A percentile compares a stretch with the other conserved stretches of the same genome.
Evolutionary conservation across 2,797 vertebrate genomes (phyloP).

Genomic region (Glossophaga mutica): DNA sequence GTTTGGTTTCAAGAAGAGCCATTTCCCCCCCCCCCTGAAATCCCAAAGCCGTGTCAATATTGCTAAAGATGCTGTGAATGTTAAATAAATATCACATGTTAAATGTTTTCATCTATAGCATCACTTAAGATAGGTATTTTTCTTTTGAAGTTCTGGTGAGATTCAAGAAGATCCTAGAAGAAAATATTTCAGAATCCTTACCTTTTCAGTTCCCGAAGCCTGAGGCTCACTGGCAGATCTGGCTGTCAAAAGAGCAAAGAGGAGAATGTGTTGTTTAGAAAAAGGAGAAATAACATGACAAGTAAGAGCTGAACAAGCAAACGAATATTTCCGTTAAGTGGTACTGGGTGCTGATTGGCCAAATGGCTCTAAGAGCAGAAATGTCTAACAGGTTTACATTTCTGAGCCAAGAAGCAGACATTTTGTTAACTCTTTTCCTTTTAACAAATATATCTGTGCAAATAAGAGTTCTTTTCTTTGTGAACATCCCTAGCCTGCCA

Average conservation of each 20-base stretch:
- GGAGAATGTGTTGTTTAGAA: not conserved
- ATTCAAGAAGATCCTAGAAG: not conserved
- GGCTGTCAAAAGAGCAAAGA: slow-evolving; percentile 63
- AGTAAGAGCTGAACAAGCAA: not conserved
- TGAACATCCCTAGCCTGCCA: not conserved
- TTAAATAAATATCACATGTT: not conserved
- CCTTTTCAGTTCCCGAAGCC: slow-evolving; percentile 53
- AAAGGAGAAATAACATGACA: slow-evolving; percentile 12
- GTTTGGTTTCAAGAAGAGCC: not conserved
- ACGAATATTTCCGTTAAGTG: not conserved
- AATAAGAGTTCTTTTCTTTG: not conserved
- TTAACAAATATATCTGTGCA: not conserved
- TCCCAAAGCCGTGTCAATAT: not conserved
- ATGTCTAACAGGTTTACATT: not conserved
- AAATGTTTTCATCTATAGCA: not conserved
- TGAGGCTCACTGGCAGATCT: slow-evolving; percentile 37
- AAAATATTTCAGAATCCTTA: slow-evolving; percentile 60
- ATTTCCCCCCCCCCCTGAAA: not conserved
- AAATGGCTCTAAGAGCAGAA: not conserved
- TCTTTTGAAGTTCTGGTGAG: slow-evolving; percentile 3
- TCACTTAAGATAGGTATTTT: not conserved
- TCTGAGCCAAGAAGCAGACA: not conserved
- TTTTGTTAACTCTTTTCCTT: not conserved
- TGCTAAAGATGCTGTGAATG: not conserved
- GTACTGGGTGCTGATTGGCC: not conserved